Base-by-base conservation (phyloP, 2,797 vertebrate genomes). In the Rhinophrynus dorsalis region DNA sequence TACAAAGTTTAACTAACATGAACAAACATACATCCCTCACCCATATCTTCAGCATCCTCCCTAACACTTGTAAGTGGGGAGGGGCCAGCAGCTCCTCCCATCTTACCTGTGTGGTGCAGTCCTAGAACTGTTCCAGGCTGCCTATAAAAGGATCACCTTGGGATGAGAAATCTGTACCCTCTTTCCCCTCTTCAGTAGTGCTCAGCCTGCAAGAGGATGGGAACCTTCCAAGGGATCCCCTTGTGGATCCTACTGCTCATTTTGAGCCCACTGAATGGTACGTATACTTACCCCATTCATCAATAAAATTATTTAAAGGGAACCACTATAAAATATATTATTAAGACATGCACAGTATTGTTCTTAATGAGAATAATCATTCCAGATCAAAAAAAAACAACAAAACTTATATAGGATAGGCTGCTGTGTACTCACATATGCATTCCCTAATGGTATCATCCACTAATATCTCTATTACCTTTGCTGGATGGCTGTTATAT, bases 51-150 rank as follows among this genome's bases (percentile, higher is more conserved):
- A 62, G 58, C 67, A 55, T 70, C 67, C 58, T 62, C 58, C 58
- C 60, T 23, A 55, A 47, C 57, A 61, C 57, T 21, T 62, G 50
- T 17, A 50, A 15, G 1, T 52, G 54, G 23, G 60, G 60, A 51
- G 27, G 62, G 30, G 50, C 23, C 60, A 54, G 48, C 37, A 10
- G 10, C 67, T 62, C 58, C 67, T 55, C 67, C 67, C 40, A 55
- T 11, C 3, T 62, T 70, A 70, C 58, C 48, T 62, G 67, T 69
- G 48, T 70, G 67, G 58, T 62, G 67, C 48, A 70, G 63, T 70
- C 48, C n/a, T 54, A 58, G 48, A n/a, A 47, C 9, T 1, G 6
- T 17, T 29, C 67, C 67, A 55, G 55, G 37, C 3, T 35, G 20
- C 38, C 24, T 70, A 70, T 70, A 70, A 61, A 70, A 70, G 45